Conservation (phyloP, 2,888 invertebrate genomes). For the Phlogophora meticulosa region DNA sequence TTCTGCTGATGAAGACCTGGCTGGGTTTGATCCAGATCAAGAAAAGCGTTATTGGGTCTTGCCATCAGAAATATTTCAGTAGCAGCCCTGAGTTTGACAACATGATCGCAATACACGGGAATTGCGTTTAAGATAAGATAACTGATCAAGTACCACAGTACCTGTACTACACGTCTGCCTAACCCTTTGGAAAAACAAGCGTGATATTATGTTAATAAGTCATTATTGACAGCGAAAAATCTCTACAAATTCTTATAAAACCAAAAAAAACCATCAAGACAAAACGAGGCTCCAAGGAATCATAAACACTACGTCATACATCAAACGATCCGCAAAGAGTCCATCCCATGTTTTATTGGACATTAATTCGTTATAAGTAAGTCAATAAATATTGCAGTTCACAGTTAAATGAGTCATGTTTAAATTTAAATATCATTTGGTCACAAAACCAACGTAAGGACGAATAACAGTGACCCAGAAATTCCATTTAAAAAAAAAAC, state of each 20-base stretch:
- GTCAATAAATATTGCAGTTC: conserved; percentile 64
- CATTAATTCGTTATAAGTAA: conserved; percentile 45
- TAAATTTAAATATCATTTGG: conserved; percentile 73
- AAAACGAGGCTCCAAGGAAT: background rate
- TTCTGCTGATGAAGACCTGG: too few relatives aligned
- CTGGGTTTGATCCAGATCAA: too few relatives aligned
- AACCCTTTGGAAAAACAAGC: too few relatives aligned
- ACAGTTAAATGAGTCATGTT: conserved; percentile 71
- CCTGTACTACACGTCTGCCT: too few relatives aligned
- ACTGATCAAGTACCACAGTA: too few relatives aligned
- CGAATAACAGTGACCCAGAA: conserved; percentile 83
- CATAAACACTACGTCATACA: background rate
- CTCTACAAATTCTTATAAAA: background rate
- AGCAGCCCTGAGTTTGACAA: too few relatives aligned
- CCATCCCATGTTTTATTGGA: conserved; percentile 34
- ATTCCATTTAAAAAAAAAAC: conserved; percentile 70
- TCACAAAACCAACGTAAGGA: conserved; percentile 76
- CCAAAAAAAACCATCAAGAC: conserved; percentile 12
- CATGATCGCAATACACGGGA: too few relatives aligned
- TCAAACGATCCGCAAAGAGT: conserved; percentile 4
- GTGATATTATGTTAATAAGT: conserved; percentile 30
- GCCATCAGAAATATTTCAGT: too few relatives aligned
- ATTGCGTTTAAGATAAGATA: too few relatives aligned
- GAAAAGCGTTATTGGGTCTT: too few relatives aligned
- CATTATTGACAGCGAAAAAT: conserved; percentile 10